Conservation (phyloP, 2,888 invertebrate genomes). For the Trachelus tabidus region DNA sequence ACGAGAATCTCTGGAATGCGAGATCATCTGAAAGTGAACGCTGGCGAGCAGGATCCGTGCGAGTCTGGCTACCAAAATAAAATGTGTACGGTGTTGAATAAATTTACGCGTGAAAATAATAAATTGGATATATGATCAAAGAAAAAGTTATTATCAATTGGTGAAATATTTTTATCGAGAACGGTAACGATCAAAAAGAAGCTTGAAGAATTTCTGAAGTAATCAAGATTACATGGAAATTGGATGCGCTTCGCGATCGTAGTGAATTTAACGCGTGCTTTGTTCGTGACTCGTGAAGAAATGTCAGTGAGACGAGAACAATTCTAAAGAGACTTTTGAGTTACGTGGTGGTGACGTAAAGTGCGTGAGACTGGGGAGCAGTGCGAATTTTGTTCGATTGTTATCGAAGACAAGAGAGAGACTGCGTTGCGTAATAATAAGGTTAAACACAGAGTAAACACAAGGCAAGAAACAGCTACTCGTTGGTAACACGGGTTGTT, state of each 20-base stretch:
- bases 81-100: neutral
- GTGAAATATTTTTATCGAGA: neutral
- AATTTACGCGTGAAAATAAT: too few relatives aligned
- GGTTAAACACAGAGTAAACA: neutral
- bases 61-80: neutral
- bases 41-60: neutral
- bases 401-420: neutral
- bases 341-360: neutral
- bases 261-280: neutral
- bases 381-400: neutral
- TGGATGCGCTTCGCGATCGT: neutral
- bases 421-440: neutral
- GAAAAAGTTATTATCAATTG: neutral
- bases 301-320: neutral
- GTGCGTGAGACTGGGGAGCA: neutral
- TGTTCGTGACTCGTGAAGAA: neutral
- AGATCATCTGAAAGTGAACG: neutral
- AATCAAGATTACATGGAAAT: neutral
- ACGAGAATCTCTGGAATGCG: neutral
- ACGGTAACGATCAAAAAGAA: neutral
- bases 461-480: neutral
- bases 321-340: neutral
- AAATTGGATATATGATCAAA: too few relatives aligned
- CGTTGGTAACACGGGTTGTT: neutral
- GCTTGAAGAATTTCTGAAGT: neutral